Conservation (phyloP, 1,140 invertebrate species). For the Anagrus nilaparvatae region DNA sequence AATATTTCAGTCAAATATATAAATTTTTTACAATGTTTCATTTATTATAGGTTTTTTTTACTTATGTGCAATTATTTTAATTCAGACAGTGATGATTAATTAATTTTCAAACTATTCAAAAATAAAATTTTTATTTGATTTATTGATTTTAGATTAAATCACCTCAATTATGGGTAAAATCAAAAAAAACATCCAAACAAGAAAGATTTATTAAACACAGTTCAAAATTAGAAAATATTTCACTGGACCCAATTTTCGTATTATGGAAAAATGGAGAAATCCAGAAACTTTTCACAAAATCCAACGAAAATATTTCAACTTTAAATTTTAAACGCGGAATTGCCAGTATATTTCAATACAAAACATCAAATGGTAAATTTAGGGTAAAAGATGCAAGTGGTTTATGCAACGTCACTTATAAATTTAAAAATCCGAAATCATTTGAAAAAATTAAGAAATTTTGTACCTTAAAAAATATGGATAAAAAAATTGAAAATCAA, state of each 20-base stretch:
- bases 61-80: constrained; percentile 3
- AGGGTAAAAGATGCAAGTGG: constrained; percentile 57
- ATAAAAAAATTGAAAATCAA: constrained; percentile 27
- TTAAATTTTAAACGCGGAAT: constrained; percentile 63
- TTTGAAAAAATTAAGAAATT: constrained; percentile 36
- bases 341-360: constrained; percentile 60
- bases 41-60: background rate
- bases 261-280: constrained; percentile 51
- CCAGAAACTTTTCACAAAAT: constrained; percentile 41
- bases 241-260: constrained; percentile 45
- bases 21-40: background rate
- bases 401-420: constrained; percentile 50
- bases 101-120: too few relatives aligned
- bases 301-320: constrained; percentile 47
- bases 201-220: constrained; percentile 53
- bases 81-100: background rate
- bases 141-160: constrained; percentile 37
- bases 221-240: constrained; percentile 45
- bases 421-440: constrained; percentile 32
- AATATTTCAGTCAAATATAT: background rate
- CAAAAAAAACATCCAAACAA: constrained; percentile 48
- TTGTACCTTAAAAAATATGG: constrained; percentile 26
- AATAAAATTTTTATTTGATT: too few relatives aligned
- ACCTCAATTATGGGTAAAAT: constrained; percentile 52
- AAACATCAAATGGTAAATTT: constrained; percentile 38